Evolutionary conservation across 2,113 vertebrate genomes (phyloP).

Genomic region (Nesospiza acunhae): DNA sequence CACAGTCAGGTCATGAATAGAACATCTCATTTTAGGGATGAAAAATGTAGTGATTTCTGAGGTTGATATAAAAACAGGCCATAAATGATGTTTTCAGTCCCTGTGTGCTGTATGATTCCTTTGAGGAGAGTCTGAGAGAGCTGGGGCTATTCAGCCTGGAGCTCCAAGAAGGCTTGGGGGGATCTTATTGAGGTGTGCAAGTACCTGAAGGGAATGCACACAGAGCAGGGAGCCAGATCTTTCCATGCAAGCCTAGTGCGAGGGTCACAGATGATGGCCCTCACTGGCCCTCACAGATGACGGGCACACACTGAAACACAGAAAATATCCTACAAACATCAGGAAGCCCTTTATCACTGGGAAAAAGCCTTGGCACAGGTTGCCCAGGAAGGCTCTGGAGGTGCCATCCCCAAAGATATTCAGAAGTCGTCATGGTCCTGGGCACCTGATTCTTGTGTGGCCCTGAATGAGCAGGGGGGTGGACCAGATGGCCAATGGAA

Average conservation of each 20-base stretch:
- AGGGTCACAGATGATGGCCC: not conserved
- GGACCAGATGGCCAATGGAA: not conserved
- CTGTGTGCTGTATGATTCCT: not conserved
- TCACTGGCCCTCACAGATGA: not conserved
- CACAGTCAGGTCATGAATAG: not conserved
- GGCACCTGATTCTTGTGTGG: not conserved
- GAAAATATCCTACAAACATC: not conserved
- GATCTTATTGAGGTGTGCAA: not conserved
- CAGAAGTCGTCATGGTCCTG: not conserved
- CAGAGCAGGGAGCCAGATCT: not conserved
- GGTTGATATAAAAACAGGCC: not conserved
- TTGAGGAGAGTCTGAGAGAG: not conserved
- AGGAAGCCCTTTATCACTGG: not conserved
- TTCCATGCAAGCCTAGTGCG: not conserved
- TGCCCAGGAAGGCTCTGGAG: not conserved
- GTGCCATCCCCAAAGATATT: not conserved
- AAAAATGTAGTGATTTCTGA: not conserved
- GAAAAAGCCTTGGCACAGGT: not conserved
- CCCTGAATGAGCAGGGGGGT: rapidly evolving
- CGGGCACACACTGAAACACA: not conserved
- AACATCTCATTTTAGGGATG: not conserved
- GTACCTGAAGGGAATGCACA: not conserved
- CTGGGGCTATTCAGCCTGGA: not conserved
- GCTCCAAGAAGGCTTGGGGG: rapidly evolving
- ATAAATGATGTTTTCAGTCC: rapidly evolving